phyloP scores from a whole-genome alignment of 2,113 vertebrate species.

The Sturnus vulgaris region DNA sequence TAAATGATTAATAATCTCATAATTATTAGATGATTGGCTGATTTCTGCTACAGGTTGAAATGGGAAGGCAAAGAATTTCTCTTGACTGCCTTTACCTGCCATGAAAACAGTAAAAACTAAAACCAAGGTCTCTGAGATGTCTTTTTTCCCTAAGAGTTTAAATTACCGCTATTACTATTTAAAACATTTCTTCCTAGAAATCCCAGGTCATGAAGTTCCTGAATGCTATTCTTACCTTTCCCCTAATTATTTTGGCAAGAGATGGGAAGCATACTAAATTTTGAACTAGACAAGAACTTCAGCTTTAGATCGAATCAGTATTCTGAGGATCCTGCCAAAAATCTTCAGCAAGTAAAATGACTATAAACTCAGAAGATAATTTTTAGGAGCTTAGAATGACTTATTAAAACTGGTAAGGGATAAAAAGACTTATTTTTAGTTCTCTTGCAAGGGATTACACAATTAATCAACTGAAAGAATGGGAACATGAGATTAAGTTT shows the following conservation, averaged over 20 bases:
- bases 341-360: background rate
- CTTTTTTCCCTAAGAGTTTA: fast-evolving
- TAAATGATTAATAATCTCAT: background rate
- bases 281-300: background rate
- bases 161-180: background rate
- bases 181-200: background rate
- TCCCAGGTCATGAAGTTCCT: background rate
- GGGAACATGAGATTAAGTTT: background rate
- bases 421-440: background rate
- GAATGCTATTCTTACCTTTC: background rate
- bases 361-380: background rate
- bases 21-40: background rate
- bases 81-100: background rate
- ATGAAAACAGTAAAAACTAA: background rate
- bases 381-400: background rate
- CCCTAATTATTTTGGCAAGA: background rate
- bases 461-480: background rate
- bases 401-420: background rate
- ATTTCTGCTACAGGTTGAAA: background rate
- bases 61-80: background rate
- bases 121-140: background rate
- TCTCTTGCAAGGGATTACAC: background rate
- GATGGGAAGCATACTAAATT: background rate
- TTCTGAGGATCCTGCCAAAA: background rate
- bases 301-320: background rate